Evolutionary conservation across 2,113 vertebrate genomes (phyloP).

Genomic region (Parus major): DNA sequence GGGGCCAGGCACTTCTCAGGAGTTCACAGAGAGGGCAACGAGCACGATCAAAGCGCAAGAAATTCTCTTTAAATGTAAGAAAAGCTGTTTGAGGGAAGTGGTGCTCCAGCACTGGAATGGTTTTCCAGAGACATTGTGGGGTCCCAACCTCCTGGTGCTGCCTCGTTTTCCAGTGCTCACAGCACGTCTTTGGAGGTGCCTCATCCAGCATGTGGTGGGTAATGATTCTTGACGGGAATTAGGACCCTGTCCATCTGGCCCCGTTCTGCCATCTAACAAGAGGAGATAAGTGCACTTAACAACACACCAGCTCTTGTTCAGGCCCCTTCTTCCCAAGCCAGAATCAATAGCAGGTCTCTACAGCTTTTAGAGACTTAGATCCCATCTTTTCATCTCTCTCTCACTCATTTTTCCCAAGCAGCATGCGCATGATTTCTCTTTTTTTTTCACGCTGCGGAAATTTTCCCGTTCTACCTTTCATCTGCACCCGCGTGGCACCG

Average conservation of each 20-base stretch:
- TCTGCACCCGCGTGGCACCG: background rate
- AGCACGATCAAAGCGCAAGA: background rate
- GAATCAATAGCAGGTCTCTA: conserved; percentile 40
- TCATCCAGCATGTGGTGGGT: background rate
- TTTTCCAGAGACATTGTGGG: background rate
- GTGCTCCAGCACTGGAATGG: background rate
- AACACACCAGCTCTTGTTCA: conserved; percentile 6
- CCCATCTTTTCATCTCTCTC: conserved; percentile 28
- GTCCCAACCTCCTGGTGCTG: background rate
- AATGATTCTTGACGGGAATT: conserved; percentile 11
- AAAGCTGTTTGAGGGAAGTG: background rate
- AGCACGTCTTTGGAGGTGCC: background rate
- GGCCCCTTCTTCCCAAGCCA: conserved; percentile 37
- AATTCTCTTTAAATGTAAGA: background rate
- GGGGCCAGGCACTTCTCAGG: background rate
- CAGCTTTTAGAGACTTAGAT: conserved; percentile 60
- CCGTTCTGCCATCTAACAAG: background rate
- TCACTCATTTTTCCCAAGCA: background rate
- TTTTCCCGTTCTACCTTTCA: background rate
- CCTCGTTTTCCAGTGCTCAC: background rate
- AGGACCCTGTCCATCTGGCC: conserved; percentile 3
- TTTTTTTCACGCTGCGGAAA: background rate
- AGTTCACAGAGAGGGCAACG: fast-evolving
- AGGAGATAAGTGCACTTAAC: conserved; percentile 21
- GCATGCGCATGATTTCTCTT: background rate